Conservation (phyloP, 2,113 vertebrate genomes). For the Ardeotis arabs region DNA sequence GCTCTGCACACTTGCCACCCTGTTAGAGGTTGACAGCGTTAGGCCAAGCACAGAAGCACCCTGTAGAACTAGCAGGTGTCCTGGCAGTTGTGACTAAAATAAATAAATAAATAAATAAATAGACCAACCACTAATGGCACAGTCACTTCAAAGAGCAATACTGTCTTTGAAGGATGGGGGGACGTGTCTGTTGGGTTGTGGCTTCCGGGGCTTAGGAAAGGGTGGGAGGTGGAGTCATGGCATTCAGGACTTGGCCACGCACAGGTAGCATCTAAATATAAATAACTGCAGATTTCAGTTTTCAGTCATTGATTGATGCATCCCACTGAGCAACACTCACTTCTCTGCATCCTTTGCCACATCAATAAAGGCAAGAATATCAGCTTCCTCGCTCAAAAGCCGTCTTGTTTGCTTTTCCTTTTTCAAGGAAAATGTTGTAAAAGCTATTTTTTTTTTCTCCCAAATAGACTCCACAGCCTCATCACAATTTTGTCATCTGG, state of each 20-base stretch:
- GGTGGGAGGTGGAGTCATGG: constrained; percentile 60
- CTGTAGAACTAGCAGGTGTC: not conserved
- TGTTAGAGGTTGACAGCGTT: constrained; percentile 75
- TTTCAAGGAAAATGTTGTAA: constrained; percentile 12
- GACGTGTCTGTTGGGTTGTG: constrained; percentile 47
- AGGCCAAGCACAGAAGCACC: not conserved
- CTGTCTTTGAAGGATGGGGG: constrained; percentile 77
- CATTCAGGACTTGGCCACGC: constrained; percentile 60
- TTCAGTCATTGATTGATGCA: constrained; percentile 70
- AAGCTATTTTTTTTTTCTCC: constrained; percentile 17
- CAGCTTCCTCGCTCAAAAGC: constrained; percentile 59
- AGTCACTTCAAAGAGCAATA: constrained; percentile 78
- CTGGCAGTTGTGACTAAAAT: constrained; percentile 41
- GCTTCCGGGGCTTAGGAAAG: constrained; percentile 58
- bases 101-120: not conserved
- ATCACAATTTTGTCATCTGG: constrained; percentile 40
- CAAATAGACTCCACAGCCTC: constrained; percentile 44
- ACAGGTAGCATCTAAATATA: constrained; percentile 63
- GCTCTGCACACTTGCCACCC: constrained; percentile 97
- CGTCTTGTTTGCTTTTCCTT: constrained; percentile 26
- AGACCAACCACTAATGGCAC: constrained; percentile 64
- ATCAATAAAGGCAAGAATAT: constrained; percentile 26
- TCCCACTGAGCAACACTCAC: constrained; percentile 45
- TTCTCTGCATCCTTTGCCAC: constrained; percentile 68
- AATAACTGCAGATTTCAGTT: constrained; percentile 74